phyloP scores from a whole-genome alignment of 1,140 invertebrate genomes.

The Scaptomyza montana region DNA sequence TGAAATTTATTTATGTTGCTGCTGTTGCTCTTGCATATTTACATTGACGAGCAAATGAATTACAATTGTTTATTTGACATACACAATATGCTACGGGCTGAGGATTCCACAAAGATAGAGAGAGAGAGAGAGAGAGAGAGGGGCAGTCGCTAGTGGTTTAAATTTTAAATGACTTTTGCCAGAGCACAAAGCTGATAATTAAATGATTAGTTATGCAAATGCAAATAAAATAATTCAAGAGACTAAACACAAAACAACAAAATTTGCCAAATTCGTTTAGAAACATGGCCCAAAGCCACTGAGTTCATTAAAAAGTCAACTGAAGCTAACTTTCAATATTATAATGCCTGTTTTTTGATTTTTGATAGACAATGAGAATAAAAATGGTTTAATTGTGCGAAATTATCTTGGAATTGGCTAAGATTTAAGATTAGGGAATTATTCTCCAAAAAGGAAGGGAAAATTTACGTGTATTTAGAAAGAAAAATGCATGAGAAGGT shows the following conservation, averaged over 20 bases:
- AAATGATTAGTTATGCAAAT: slow-evolving; percentile 70
- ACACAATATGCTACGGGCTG: not conserved
- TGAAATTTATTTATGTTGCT: slow-evolving; percentile 51
- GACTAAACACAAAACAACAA: slow-evolving; percentile 22
- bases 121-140: too few relatives aligned
- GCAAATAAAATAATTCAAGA: slow-evolving; percentile 32
- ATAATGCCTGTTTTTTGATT: too few relatives aligned
- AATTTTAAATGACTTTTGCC: slow-evolving; percentile 70
- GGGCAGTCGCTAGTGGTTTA: slow-evolving; percentile 39
- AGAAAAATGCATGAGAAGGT: too few relatives aligned
- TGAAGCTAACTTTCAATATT: not conserved
- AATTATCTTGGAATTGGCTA: too few relatives aligned
- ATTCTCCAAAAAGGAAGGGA: too few relatives aligned
- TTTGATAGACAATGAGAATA: too few relatives aligned
- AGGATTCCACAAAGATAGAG: slow-evolving; percentile 1
- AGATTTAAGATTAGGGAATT: too few relatives aligned
- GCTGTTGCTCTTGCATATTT: slow-evolving; percentile 48
- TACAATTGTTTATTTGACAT: slow-evolving; percentile 61
- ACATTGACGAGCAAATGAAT: slow-evolving; percentile 61
- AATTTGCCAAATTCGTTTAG: slow-evolving; percentile 20
- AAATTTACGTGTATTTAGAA: too few relatives aligned
- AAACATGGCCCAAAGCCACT: slow-evolving; percentile 4
- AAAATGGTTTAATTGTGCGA: too few relatives aligned
- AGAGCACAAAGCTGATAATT: slow-evolving; percentile 56
- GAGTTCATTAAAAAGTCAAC: slow-evolving; percentile 6